Base-by-base conservation (phyloP, 2,888 invertebrate species). In the Rotaria sp. region DNA sequence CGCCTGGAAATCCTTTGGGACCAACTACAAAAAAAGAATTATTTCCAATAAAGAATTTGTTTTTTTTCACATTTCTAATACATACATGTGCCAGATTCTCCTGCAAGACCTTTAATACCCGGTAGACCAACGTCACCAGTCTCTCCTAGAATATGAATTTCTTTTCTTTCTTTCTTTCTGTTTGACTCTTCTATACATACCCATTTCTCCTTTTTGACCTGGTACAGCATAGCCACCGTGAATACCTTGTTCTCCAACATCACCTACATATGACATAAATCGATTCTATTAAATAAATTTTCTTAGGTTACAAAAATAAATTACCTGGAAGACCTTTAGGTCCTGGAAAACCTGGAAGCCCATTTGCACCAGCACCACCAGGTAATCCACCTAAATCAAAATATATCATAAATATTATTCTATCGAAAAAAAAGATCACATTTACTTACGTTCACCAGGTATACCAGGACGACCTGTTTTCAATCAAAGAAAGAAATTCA, bases 361-460 rank as follows among this genome's bases (percentile, higher is more conserved):
- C 80, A 26, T 41, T 41, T 45, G n/a, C 11, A 45, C 80, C 80
- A 8, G 41, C 10, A 4, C 11, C 26, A 45, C 80, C 80, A 45
- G 80, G 11, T 38, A 80, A 15, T 11, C 80, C 80, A 26, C 80
- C 80, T 80, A 15, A 45, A 80, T 15, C 1, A 30, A 67, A 21
- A 67, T 35, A 67, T 7, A 67, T 18, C 0, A 30, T 21, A 15
- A 67, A 30, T 21, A 59, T 67, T 18, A 35, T 18, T 21, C 7
- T 21, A 8, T 67, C 21, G 18, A n/a, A 80, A 26, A 67, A 30
- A 67, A 38, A n/a, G 24, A 2, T 74, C 26, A 45, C 4, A 11
- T 80, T 26, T n/a, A 80, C 80, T 45, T 80, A 80, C 80, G 80
- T 80, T 80, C 80, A 45, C 80, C 80, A 26, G 80, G 80, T n/a